A percentile compares a stretch with the other conserved stretches of the same genome.
These are phyloP conservation scores for Keiferia lycopersicella DNA, from an alignment of 2,888 invertebrate genomes.

Conservation along the genomic window DNA sequence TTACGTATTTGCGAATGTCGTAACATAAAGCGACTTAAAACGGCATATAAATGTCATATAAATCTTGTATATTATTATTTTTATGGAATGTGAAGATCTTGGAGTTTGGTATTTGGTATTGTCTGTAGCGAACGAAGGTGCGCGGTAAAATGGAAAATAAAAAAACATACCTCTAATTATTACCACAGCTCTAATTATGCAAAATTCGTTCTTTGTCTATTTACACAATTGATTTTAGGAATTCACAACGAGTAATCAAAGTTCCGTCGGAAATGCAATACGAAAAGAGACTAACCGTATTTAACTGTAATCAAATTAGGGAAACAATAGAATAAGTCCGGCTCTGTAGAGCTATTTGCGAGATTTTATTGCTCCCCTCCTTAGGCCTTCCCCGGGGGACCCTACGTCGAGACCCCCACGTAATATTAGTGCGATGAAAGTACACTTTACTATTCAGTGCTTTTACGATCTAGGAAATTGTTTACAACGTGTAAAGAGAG, in stretches of 20 bases:
- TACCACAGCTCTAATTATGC: neutral
- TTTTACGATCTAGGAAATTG: conserved; percentile 18
- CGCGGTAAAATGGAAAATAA: neutral
- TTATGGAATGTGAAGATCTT: conserved; percentile 4
- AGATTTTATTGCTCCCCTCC: conserved; percentile 30
- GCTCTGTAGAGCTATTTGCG: conserved; percentile 28
- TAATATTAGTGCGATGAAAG: conserved; percentile 26
- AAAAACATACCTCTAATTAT: no score
- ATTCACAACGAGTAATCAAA: conserved; percentile 40
- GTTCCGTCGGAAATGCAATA: conserved; percentile 11
- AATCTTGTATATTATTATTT: conserved; percentile 21
- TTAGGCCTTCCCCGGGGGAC: conserved; percentile 24
- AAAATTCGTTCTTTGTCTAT: neutral
- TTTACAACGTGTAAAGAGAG: conserved; percentile 16
- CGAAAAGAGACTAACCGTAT: conserved; percentile 22
- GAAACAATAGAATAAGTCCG: conserved; percentile 29
- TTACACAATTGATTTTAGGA: conserved; percentile 27
- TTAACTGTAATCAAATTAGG: conserved; percentile 28
- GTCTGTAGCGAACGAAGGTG: neutral
- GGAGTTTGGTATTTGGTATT: conserved; percentile 1
- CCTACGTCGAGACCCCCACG: conserved; percentile 5
- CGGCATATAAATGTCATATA: conserved; percentile 18
- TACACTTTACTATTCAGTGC: conserved; percentile 24
- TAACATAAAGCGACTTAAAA: conserved; percentile 16
- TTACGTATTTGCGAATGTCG: conserved; percentile 13